Conservation (phyloP, 2,888 invertebrate species). For the Drosophila antonietae region DNA sequence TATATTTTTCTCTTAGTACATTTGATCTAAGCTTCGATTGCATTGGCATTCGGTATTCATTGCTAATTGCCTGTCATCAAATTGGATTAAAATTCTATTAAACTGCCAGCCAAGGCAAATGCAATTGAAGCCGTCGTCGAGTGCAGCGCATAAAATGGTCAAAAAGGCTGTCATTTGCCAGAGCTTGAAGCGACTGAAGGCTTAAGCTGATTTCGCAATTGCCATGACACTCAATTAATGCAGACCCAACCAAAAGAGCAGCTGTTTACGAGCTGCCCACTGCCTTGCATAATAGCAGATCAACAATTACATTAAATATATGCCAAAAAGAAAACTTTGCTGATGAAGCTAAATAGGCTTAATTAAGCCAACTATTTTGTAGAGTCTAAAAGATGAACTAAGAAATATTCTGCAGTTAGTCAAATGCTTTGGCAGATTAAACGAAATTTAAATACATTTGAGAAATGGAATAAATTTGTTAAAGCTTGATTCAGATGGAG, state of each 20-base stretch:
- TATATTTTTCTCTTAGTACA: background rate
- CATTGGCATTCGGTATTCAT: conserved; percentile 20
- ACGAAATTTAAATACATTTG: conserved; percentile 5
- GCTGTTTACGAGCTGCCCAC: conserved; percentile 16
- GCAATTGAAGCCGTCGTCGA: conserved; percentile 36
- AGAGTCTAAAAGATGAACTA: background rate
- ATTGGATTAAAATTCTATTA: conserved; percentile 66
- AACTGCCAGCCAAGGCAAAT: conserved; percentile 42
- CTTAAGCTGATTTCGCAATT: conserved; percentile 61
- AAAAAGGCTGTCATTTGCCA: conserved; percentile 23
- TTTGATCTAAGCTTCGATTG: conserved; percentile 21
- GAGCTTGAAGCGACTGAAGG: conserved; percentile 40
- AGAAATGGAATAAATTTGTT: conserved; percentile 6
- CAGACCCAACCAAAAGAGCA: conserved; percentile 14
- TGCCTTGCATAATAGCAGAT: conserved; percentile 41
- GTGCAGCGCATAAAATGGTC: conserved; percentile 31
- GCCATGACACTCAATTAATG: conserved; percentile 61
- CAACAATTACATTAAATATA: conserved; percentile 51
- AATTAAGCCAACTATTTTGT: background rate
- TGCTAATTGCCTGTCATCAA: conserved; percentile 60
- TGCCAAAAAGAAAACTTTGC: conserved; percentile 32
- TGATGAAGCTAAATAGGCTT: conserved; percentile 26
- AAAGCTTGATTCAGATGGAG: background rate
- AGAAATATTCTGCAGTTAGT: background rate
- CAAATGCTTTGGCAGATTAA: background rate